Evolutionary conservation across 1,140 invertebrate genomes (phyloP), one percentile per base, ranked within the genome.

Genomic region (Venustaconcha ellipsiformis): DNA sequence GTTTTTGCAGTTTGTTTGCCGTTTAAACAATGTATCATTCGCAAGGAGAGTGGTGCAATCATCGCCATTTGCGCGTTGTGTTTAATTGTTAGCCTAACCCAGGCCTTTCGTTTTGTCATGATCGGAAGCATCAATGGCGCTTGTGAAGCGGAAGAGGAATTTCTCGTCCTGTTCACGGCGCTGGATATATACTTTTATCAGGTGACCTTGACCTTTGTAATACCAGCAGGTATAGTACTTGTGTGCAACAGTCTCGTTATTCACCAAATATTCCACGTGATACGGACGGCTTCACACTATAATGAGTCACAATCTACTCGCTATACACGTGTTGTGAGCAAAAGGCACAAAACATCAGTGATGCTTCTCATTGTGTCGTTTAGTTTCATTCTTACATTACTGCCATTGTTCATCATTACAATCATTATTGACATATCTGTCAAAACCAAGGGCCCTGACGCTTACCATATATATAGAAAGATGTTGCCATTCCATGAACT

Each of bases 341-440:
- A 81, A 30, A 80, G 81, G 48, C 79, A 84, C 64, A 86, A 85
- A 62, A 87, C 87, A 4, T 87, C 88, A 4, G 80, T 80, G 23
- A 87, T 89, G 85, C 78, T 89, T 14, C 71, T 88, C 14, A 74
- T 80, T 18, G 84, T 89, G 12, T 84, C 83, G 37, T 85, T 87
- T 30, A 85, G 80, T 3, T 88, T 86, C 77, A 78, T 88, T 0
- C 37, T 84, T 0, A 85, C 86, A 18, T 78, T 88, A 26, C 66
- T 87, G 18, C 88, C 88, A 3, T 67, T 82, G 6, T 77, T 87
- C 23, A 70, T 80, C 0, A 59, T 88, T 14, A 79, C 86, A 11
- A 68, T 88, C 26, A 65, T 80, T 14, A 67, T 87, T 48, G 72
- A 83, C 56, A 64, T 82, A 37, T 56, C 72, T 11, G 58, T 80